Evolutionary conservation across 2,888 invertebrate species (phyloP), one percentile per base, ranked within the genome.

Genomic region (Acholoe squamosa): DNA sequence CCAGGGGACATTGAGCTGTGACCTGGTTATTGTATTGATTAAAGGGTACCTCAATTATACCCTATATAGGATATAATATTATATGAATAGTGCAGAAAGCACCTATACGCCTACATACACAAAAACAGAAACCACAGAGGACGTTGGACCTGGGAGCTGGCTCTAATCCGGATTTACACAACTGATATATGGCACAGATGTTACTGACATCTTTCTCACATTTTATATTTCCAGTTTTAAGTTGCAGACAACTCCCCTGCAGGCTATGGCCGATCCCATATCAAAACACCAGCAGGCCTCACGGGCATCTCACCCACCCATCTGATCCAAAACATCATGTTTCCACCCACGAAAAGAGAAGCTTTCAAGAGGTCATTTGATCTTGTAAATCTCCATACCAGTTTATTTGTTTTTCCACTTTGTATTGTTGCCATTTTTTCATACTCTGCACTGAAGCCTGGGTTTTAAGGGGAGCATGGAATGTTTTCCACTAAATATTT

Each of bases 101-200:
- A 61, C 61, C 19, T 19, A 7, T 19, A 61, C 61, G n/a, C 43
- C 43, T 43, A 3, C 61, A 61, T 61, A 14, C 19, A n/a, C n/a
- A 61, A n/a, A 61, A 61, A 61, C n/a, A n/a, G n/a, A 61, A 3
- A 61, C 3, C 61, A 61, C 19, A 14, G 61, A 61, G 61, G 61
- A 61, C 61, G 3, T 19, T 61, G 61, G 10, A 43, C 43, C 61
- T 19, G 54, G 19, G 19, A 54, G 10, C 54, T 19, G n/a, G 1
- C 61, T n/a, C 61, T 61, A n/a, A 61, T 61, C 61, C 61, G 61
- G 61, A 61, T 61, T 54, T 14, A 61, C 61, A 61, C 61, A 61
- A 61, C 61, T 61, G 61, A 61, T 61, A 61, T 61, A 19, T 61
- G 19, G 61, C 61, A 61, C 61, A 61, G 61, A 61, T 61, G 61